Base-by-base conservation (phyloP, 2,888 invertebrate genomes). In the Hybos culiciformis region DNA sequence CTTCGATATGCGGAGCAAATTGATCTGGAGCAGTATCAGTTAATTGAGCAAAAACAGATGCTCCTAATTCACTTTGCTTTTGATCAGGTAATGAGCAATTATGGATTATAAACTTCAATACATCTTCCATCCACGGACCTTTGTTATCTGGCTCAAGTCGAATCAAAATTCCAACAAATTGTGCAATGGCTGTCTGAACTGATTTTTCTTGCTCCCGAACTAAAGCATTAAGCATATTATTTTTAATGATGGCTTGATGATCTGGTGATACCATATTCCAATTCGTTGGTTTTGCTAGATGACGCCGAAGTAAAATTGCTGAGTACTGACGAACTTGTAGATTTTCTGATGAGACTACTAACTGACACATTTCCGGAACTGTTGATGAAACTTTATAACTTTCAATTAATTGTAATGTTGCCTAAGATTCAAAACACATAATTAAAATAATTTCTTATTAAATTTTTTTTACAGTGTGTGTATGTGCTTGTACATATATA, bases 321-420 rank as follows among this genome's bases (percentile, higher is more conserved):
- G 83, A 78, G 63, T 80, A 83, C 59, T 84, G 83, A 39, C 84
- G 70, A 32, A 83, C 71, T 70, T 82, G 76, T 3, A 75, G 62
- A 54, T 74, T 74, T 34, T 64, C 60, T 12, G 77, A 74, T 1
- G 75, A 68, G 3, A 75, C 73, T 26, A 80, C 63, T 17, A 83
- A 71, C 49, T 77, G 73, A 55, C 80, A 82, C 46, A 84, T 61
- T 32, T 71, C 71, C 23, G 73, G 70, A 46, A 79, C 69, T 18
- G 78, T 73, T 48, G 74, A 75, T 3, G 80, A 77, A 50, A 72
- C 74, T 57, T 81, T 80, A 48, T 81, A 75, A 8, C 77, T 75
- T 53, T 77, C 76, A 51, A 73, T 73, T 43, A 85, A 62, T 52
- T 83, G 77, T 50, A 66, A 67, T 4, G 80, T 79, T 20, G 75